These are phyloP conservation scores for Xanthorhoe designata DNA, from an alignment of 2,888 invertebrate species.

Conservation along the genomic window DNA sequence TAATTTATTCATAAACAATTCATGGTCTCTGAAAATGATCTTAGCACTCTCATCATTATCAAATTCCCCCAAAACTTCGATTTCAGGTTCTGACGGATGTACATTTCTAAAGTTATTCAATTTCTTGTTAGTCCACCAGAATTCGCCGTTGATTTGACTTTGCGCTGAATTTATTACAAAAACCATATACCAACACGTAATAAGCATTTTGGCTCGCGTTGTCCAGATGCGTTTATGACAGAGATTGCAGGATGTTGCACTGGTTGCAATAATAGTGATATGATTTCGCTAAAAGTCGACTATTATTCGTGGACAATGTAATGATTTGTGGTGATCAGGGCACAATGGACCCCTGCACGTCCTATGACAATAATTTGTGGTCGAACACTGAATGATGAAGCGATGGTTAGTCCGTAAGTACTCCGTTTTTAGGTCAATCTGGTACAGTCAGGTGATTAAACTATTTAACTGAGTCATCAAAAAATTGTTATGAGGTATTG, in stretches of 20 bases:
- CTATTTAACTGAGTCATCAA: constrained; percentile 9
- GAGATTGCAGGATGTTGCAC: constrained; percentile 72
- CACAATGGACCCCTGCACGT: constrained; percentile 54
- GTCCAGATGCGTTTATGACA: constrained; percentile 49
- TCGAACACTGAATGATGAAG: constrained; percentile 51
- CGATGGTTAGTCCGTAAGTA: constrained; percentile 28
- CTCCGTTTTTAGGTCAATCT: constrained; percentile 51
- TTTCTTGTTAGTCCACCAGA: constrained; percentile 76
- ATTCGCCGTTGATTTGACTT: constrained; percentile 72
- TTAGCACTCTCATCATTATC: constrained; percentile 72
- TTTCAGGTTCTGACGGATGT: constrained; percentile 57
- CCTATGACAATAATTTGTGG: constrained; percentile 54
- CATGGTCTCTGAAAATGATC: constrained; percentile 65
- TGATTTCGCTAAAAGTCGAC: constrained; percentile 62
- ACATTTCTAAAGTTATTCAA: constrained; percentile 56
- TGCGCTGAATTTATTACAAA: constrained; percentile 52
- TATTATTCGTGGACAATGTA: constrained; percentile 68
- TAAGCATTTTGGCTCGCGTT: constrained; percentile 56
- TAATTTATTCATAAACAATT: constrained; percentile 36
- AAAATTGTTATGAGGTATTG: constrained; percentile 1
- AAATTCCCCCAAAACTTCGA: constrained; percentile 65
- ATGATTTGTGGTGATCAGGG: constrained; percentile 56
- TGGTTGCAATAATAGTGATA: constrained; percentile 61
- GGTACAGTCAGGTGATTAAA: constrained; percentile 37
- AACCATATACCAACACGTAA: constrained; percentile 49